Evolutionary conservation across 2,113 vertebrate species (phyloP).

Genomic region (Pardalotus punctatus): DNA sequence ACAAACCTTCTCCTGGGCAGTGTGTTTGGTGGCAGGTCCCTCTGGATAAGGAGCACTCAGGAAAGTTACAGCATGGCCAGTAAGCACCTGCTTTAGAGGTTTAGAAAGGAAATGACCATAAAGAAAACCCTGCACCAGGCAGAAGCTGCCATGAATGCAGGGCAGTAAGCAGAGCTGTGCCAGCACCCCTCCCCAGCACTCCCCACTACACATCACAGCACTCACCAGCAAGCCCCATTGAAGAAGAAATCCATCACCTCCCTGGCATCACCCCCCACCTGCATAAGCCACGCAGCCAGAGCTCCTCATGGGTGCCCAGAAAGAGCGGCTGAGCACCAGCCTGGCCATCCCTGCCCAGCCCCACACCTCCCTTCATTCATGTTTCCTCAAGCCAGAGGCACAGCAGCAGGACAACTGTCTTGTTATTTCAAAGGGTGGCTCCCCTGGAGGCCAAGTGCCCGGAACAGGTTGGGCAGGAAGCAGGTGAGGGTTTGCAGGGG

Average conservation of each 20-base stretch:
- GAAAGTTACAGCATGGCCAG: neutral
- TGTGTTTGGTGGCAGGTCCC: neutral
- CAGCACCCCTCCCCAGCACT: neutral
- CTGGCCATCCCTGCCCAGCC: slow-evolving; percentile 1
- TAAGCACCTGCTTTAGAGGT: neutral
- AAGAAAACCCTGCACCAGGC: neutral
- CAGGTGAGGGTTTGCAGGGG: neutral
- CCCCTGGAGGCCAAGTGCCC: neutral
- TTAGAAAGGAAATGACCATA: neutral
- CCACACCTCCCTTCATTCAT: slow-evolving; percentile 4
- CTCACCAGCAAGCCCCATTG: slow-evolving; percentile 62
- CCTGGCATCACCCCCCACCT: neutral
- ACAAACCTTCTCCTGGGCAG: neutral
- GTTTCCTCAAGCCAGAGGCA: slow-evolving; percentile 15
- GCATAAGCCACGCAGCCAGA: neutral
- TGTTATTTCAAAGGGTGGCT: slow-evolving; percentile 41
- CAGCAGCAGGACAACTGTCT: neutral
- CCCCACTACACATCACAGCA: rapidly evolving
- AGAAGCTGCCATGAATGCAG: rapidly evolving
- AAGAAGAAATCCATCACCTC: slow-evolving; percentile 57
- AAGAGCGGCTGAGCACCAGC: slow-evolving; percentile 1
- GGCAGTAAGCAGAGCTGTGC: neutral
- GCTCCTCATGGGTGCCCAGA: neutral
- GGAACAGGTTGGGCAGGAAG: slow-evolving; percentile 57
- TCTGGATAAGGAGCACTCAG: neutral